Evolutionary conservation across 1,140 invertebrate genomes (phyloP), one percentile per base, ranked within the genome.

Genomic region (Neuroterus valhalla): DNA sequence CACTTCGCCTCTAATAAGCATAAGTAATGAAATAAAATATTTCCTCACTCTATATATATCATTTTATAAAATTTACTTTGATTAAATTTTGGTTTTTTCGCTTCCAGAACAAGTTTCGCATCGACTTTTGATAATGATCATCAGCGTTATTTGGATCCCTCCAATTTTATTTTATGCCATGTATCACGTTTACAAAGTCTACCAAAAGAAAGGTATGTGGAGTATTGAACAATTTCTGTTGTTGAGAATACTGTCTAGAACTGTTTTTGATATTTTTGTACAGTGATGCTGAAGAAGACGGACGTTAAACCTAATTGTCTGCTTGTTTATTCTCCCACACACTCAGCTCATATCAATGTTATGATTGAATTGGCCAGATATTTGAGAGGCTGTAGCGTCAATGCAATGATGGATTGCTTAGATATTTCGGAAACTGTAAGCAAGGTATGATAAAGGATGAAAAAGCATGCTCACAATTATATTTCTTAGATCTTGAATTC

Each of bases 91-190:
- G 71, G 4, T 23, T 81, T 74, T 62, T 77, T 73, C 31, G 31
- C 5, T 87, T 81, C 10, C 48, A 89, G 87, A 83, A 66, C 80
- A 85, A 71, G 48, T 78, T 5, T 84, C 85, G 0, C 74, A 84
- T 23, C 84, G 82, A 42, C 52, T 89, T 69, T 66, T 89, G 12
- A 87, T 90, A 45, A 89, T 89, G 88, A 89, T 89, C 66, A 88
- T 89, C 38, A 89, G 88, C 68, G 77, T 86, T 6, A 84, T 89
- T 70, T 89, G 88, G 88, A 86, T 90, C 75, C 86, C 87, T 68
- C 87, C 87, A 74, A 85, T 86, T 71, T 78, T 89, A 74, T 69
- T 88, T 11, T 89, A 85, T 77, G 84, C 81, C 12, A 45, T 88
- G 31, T 89, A 85, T 70, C 84, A 87, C 70, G 50, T 76, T 38